Evolutionary conservation across 2,797 vertebrate species (phyloP).

Genomic region (Aplochiton taeniatus): DNA sequence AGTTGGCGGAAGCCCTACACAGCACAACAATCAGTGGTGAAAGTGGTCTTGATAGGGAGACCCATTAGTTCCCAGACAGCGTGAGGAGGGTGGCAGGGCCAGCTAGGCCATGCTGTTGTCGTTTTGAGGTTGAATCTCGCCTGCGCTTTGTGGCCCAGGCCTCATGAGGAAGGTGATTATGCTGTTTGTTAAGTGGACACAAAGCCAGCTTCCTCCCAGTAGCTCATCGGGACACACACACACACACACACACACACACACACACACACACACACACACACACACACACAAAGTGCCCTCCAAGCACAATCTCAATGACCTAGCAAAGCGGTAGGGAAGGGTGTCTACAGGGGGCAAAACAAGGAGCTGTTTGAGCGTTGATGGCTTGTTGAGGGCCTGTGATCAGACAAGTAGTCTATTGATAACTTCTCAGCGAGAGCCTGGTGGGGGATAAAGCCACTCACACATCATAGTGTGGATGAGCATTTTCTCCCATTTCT

Average conservation of each 20-base stretch:
- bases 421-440: too few relatives aligned
- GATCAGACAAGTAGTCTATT: too few relatives aligned
- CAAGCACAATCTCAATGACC: constrained; percentile 33
- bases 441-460: too few relatives aligned
- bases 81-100: constrained; percentile 10
- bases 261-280: constrained; percentile 20
- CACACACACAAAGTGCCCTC: constrained; percentile 43
- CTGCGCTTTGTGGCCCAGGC: constrained; percentile 26
- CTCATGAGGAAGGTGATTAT: constrained; percentile 57
- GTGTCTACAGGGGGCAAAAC: too few relatives aligned
- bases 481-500: too few relatives aligned
- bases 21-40: constrained; percentile 49
- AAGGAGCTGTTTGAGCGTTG: too few relatives aligned
- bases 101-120: constrained; percentile 31
- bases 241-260: constrained; percentile 8
- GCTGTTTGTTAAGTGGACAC: constrained; percentile 66
- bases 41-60: constrained; percentile 46
- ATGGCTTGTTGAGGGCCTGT: too few relatives aligned
- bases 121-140: constrained; percentile 11
- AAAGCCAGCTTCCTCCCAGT: constrained; percentile 48
- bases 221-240: constrained; percentile 7
- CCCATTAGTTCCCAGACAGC: constrained; percentile 53
- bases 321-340: constrained; percentile 9
- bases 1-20: not conserved
- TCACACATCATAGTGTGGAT: too few relatives aligned